A percentile compares a stretch with the other conserved stretches of the same genome.
Conservation (phyloP, 2,888 invertebrate species). For the Agrochola macilenta region DNA sequence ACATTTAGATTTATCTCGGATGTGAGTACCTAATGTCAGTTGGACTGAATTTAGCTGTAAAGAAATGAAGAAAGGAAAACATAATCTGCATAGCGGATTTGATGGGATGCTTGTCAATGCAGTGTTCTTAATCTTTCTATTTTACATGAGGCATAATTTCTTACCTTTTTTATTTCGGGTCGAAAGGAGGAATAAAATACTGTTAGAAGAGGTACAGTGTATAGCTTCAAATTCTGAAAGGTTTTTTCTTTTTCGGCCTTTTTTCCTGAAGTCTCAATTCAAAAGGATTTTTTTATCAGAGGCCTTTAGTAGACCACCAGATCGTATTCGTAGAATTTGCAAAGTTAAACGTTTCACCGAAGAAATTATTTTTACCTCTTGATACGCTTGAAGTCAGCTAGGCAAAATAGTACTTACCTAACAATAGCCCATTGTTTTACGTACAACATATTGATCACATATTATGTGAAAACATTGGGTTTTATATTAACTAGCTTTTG, state of each 20-base stretch:
- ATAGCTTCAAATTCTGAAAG: background rate
- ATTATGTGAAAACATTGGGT: too few species aligned
- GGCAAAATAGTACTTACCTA: too few species aligned
- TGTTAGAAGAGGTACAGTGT: too few species aligned
- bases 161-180: background rate
- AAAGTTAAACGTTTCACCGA: background rate
- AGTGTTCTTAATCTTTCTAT: background rate
- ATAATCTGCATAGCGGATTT: background rate
- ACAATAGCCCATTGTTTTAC: too few species aligned
- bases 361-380: background rate
- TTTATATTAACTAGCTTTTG: too few species aligned
- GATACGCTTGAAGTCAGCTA: background rate
- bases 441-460: too few species aligned
- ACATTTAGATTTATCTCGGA: constrained; percentile 33
- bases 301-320: background rate
- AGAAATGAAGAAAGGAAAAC: background rate
- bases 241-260: background rate
- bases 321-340: background rate
- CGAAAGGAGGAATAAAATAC: background rate
- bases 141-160: too few species aligned
- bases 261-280: background rate
- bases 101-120: background rate
- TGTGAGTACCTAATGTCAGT: background rate
- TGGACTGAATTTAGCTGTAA: constrained; percentile 17
- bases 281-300: background rate